Evolutionary conservation across 2,113 vertebrate species (phyloP).

Genomic region (Hiodon tergisus): DNA sequence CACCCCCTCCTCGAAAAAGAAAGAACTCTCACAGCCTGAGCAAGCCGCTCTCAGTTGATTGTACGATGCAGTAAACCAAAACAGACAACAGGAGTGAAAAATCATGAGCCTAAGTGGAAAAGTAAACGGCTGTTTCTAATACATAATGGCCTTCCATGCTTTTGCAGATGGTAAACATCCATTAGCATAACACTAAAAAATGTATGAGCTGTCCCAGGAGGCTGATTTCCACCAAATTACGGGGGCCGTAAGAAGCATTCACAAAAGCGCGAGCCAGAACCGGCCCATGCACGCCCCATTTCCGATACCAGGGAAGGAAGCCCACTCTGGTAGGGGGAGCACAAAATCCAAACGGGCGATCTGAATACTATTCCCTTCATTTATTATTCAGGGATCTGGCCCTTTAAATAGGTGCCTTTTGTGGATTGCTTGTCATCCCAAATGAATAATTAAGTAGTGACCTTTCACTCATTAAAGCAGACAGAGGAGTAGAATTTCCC

Average conservation of each 20-base stretch:
- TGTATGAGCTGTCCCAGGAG: conserved; percentile 38
- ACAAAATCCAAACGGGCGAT: conserved; percentile 20
- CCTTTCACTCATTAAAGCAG: conserved; percentile 33
- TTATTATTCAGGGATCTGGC: conserved; percentile 32
- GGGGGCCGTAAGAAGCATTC: conserved; percentile 30
- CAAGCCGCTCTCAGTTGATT: conserved; percentile 10
- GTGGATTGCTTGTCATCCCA: conserved; percentile 32
- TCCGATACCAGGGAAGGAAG: conserved; percentile 12
- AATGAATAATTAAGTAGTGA: conserved; percentile 36
- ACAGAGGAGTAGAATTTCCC: conserved; percentile 24
- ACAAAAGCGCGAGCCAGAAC: conserved; percentile 24
- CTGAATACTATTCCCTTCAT: conserved; percentile 19
- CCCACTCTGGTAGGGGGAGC: not conserved
- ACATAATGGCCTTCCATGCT: conserved; percentile 18
- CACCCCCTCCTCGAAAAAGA: not conserved
- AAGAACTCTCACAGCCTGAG: not conserved
- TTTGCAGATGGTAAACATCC: conserved; percentile 29
- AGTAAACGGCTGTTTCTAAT: conserved; percentile 30
- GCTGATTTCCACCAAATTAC: conserved; percentile 35
- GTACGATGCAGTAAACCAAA: conserved; percentile 5
- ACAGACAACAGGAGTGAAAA: conserved; percentile 6
- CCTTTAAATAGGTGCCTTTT: conserved; percentile 33
- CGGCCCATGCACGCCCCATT: conserved; percentile 13
- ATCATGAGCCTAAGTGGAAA: conserved; percentile 11
- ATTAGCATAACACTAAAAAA: conserved; percentile 41